Conservation (phyloP, 2,888 invertebrate species). For the Aspidiotus rigidus region DNA sequence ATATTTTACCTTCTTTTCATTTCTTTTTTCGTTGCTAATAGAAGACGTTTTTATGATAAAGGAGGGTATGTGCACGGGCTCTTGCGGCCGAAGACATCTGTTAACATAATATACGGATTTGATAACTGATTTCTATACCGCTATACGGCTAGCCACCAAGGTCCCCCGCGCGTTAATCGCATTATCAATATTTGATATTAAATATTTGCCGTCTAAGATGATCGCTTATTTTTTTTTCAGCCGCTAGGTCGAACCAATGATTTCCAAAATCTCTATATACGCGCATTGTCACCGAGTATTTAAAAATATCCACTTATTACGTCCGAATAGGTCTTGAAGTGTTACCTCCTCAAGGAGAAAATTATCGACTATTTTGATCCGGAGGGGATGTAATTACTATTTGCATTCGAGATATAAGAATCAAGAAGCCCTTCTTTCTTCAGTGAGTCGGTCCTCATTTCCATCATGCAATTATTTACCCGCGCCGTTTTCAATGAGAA, state of each 20-base stretch:
- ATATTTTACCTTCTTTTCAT: constrained; percentile 4
- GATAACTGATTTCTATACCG: constrained; percentile 17
- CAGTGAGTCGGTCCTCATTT: too few relatives aligned
- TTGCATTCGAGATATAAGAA: too few relatives aligned
- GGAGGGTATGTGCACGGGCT: not conserved
- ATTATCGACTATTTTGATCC: too few relatives aligned
- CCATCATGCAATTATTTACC: too few relatives aligned
- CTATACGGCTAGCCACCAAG: constrained; percentile 25
- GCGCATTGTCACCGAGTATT: not conserved
- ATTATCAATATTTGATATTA: constrained; percentile 33
- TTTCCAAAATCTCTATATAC: constrained; percentile 18
- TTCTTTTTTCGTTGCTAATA: not conserved
- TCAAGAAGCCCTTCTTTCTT: too few relatives aligned
- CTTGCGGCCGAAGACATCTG: constrained; percentile 30
- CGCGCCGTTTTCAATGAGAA: too few relatives aligned
- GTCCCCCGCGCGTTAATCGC: constrained; percentile 25
- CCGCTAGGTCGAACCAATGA: constrained; percentile 11
- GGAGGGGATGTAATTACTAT: too few relatives aligned
- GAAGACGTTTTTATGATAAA: not conserved
- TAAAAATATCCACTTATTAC: not conserved
- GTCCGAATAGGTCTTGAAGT: not conserved
- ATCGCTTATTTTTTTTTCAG: constrained; percentile 16
- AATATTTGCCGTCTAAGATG: constrained; percentile 30
- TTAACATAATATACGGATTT: constrained; percentile 26
- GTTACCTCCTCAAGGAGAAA: too few relatives aligned